Base-by-base conservation (phyloP, 1,140 invertebrate species). In the Cotesia glomerata region DNA sequence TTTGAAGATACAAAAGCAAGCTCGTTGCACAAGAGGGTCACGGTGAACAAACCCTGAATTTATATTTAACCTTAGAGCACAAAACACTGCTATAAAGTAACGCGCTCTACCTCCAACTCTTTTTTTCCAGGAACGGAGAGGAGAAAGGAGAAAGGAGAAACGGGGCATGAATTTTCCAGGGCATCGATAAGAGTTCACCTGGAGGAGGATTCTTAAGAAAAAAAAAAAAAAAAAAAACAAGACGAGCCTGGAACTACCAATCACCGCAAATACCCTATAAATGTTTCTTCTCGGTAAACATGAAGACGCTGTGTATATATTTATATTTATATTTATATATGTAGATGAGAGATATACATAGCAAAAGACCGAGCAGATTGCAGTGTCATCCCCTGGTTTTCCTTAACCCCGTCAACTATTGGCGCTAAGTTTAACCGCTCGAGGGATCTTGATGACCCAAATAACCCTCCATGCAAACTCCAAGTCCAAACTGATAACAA, bases 41-140 rank as follows among this genome's bases (percentile, higher is more conserved):
- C 61, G 49, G 5, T 36, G 32, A 3, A 58, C 71, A 52, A 67
- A 66, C 34, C 71, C 52, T 66, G 32, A 65, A 66, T 66, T 66
- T 66, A 45, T 45, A 66, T 69, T 32, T 45, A 61, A 61, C 62
- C 39, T 16, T 26, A 26, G 26, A 26, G 11, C 36, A 36, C 35
- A 69, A 58, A 69, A 69, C 56, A 62, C 36, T 32, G 39, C 56
- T 58, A 49, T 62, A 69, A 69, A 69, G 18, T 68, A 26, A 39
- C 56, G 58, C 26, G n/a, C 35, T 68, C 61, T 39, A 58, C 68
- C 68, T 26, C 26, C 26, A 26, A 26, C 26, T 26, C 26, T 26
- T 26, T 3, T 26, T 26, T 26, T 26, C 26, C 26, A 26, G 26
- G 1, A 3, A 26, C 26, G 3, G 1, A 1, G 26, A 26, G 26